phyloP scores from a whole-genome alignment of 2,888 invertebrate genomes.

The Endomychus coccineus region DNA sequence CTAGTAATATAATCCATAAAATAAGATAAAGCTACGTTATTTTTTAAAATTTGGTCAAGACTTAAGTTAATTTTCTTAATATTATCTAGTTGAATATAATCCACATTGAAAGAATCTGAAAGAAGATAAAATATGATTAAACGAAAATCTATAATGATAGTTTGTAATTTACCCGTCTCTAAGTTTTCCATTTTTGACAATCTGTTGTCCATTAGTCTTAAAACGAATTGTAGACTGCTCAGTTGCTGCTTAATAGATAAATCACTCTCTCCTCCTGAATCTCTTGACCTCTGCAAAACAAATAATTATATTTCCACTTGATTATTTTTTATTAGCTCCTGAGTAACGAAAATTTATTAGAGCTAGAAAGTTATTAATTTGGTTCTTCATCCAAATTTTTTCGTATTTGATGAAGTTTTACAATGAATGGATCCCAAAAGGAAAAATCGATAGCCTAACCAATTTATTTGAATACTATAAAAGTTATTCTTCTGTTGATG shows the following conservation, averaged over 20 bases:
- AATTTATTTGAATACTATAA: too few species aligned
- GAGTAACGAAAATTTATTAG: too few species aligned
- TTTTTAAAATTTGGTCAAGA: slow-evolving; percentile 65
- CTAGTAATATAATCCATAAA: slow-evolving; percentile 70
- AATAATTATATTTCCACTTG: slow-evolving; percentile 76
- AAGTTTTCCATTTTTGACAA: slow-evolving; percentile 39
- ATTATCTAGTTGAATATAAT: slow-evolving; percentile 34
- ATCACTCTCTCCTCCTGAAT: slow-evolving; percentile 81
- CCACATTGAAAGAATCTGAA: slow-evolving; percentile 17
- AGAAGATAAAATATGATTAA: neutral
- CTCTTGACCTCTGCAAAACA: slow-evolving; percentile 65
- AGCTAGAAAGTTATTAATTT: too few species aligned
- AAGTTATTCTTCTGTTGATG: too few species aligned
- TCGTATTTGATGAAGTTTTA: too few species aligned
- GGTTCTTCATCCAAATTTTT: too few species aligned
- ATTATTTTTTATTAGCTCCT: too few species aligned
- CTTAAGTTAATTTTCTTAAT: slow-evolving; percentile 49
- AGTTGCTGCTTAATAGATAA: slow-evolving; percentile 76
- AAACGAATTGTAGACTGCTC: slow-evolving; percentile 73
- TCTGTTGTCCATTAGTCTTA: slow-evolving; percentile 61
- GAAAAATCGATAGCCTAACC: too few species aligned
- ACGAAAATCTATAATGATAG: neutral
- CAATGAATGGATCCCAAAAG: too few species aligned
- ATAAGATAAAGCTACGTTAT: slow-evolving; percentile 67
- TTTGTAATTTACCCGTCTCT: slow-evolving; percentile 19